Evolutionary conservation across 2,797 vertebrate species (phyloP).

Genomic region (Bovichtus variegatus): DNA sequence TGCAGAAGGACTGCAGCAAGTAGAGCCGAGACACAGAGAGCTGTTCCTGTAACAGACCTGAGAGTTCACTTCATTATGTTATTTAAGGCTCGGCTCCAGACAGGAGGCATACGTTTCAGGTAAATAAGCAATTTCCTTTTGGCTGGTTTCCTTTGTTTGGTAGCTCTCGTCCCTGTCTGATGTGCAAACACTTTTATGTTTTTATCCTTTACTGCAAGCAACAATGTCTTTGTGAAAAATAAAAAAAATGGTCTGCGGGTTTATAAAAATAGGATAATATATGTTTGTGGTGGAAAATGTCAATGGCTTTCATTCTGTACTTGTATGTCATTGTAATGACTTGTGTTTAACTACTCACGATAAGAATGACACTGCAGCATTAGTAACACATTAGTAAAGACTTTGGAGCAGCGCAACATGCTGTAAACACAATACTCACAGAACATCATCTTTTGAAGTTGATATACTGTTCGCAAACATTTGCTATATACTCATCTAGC

Average conservation of each 20-base stretch:
- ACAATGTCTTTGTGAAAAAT: neutral
- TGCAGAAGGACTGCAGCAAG: constrained; percentile 40
- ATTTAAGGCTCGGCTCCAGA: constrained; percentile 53
- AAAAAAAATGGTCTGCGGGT: neutral
- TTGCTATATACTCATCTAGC: neutral
- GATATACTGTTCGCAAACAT: neutral
- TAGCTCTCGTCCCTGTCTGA: constrained; percentile 18
- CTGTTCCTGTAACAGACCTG: constrained; percentile 35
- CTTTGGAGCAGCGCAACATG: neutral
- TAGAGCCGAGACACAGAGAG: constrained; percentile 21
- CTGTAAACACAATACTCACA: neutral
- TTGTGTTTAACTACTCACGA: neutral
- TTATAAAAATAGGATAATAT: neutral
- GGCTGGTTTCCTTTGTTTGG: constrained; percentile 57
- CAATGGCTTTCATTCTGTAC: neutral
- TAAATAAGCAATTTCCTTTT: constrained; percentile 67
- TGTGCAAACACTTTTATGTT: constrained; percentile 41
- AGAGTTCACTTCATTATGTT: constrained; percentile 41
- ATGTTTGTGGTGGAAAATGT: neutral
- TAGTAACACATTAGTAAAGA: neutral
- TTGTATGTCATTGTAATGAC: neutral
- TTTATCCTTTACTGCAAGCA: constrained; percentile 6
- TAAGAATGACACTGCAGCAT: neutral
- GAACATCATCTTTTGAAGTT: neutral
- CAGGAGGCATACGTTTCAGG: constrained; percentile 46